Base-by-base conservation (phyloP, 2,797 vertebrate species). In the Lutjanus campechanus region DNA sequence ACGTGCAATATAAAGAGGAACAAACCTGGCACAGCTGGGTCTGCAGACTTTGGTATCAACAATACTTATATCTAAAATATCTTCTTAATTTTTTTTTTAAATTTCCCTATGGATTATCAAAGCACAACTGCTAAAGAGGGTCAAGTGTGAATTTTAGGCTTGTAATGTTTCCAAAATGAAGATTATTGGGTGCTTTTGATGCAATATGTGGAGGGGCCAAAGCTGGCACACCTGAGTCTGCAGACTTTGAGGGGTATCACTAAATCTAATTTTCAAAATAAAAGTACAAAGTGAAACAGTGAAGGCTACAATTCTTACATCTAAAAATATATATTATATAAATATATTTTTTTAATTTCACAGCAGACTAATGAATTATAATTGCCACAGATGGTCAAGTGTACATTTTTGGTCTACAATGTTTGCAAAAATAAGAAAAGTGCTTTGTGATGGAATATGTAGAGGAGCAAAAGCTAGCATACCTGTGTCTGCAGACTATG, bases 401-500 rank as follows among this genome's bases (percentile, higher is more conserved):
- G 36, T 36, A 19, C n/a, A 69, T 69, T 72, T 8, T 5, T 36
- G 43, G 47, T 53, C 17, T 75, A 1, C 16, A 15, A 44, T 72
- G 25, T 46, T 50, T 62, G 1, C 29, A 58, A n/a, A 16, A 61
- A 13, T 12, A 36, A 8, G 49, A 46, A 65, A 1, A 46, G 3
- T 46, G 44, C 11, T 12, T 46, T 46, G 49, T 12, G 54, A 47
- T 76, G 43, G 9, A 29, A 49, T 8, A 25, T 72, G 17, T 13
- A 40, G 19, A 58, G 1, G 53, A 79, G 60, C 59, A 81, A 41
- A 69, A 59, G 50, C 55, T 69, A 36, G 6, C 25, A 20, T 36
- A 36, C 29, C 29, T 36, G 29, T 4, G 29, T 36, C 29, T 36
- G 29, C 29, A 36, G 29, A 36, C 29, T 36, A 5, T 36, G 29